Base-by-base conservation (phyloP, 53 echinoderm and acorn worm species). In the Paracentrotus lividus region DNA sequence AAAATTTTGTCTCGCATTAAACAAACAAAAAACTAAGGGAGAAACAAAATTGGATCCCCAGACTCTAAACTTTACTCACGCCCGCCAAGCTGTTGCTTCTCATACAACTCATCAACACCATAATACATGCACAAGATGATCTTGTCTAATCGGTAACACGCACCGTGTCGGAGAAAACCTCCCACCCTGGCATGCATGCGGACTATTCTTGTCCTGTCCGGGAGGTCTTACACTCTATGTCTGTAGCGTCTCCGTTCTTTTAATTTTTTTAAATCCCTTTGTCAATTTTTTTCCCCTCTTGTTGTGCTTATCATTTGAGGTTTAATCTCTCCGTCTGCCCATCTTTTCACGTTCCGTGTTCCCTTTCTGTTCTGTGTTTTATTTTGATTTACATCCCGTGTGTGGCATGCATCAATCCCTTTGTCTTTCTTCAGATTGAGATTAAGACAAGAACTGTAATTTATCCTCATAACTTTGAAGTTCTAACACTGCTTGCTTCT, bases 401-500 rank as follows among this genome's bases (percentile, higher is more conserved):
- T 90, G 91, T 90, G 91, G 91, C 91, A 90, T 90, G 91, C 91
- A 90, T 69, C 89, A 44, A 42, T 42, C 91, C 52, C 44, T 75
- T 49, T 69, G n/a, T 44, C 67, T 40, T 90, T 89, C 23, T 66
- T 15, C 44, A 52, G 34, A 72, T 49, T 31, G 21, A 89, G 24
- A 44, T 36, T 23, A 89, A 34, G 38, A 57, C 5, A 85, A 10
- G 21, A 86, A 45, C 1, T 47, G 44, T 36, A 47, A 21, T 36
- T 42, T 55, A 34, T 89, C 42, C 44, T 45, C 57, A 64, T 89
- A 61, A n/a, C 44, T 60, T 26, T 65, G 66, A 68, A n/a, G 92
- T 59, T 81, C 54, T 92, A 92, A 92, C 81, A 54, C 92, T 54
- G 92, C 92, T 92, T 92, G 92, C 92, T 92, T 92, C 36, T 77